Conservation (phyloP, 2,113 vertebrate genomes). For the Ammospiza caudacuta region DNA sequence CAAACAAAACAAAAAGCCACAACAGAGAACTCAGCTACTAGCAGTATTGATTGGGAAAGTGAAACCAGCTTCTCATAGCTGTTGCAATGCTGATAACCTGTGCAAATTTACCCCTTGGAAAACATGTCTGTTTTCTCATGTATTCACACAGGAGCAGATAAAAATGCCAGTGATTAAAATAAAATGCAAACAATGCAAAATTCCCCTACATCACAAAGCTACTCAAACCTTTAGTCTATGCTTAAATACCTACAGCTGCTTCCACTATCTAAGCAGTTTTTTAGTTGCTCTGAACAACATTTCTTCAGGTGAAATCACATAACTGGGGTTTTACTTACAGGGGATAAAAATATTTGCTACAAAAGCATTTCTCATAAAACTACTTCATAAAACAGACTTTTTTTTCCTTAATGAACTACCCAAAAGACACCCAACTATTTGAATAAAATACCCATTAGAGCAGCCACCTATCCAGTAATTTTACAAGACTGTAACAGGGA, state of each 20-base stretch:
- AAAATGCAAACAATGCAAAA: not conserved
- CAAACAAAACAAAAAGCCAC: not conserved
- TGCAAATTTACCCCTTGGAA: not conserved
- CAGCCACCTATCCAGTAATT: not conserved
- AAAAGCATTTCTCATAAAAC: not conserved
- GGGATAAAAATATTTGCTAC: not conserved
- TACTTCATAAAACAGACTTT: not conserved
- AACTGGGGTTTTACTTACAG: not conserved
- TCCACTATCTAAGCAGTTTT: not conserved
- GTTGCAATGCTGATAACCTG: not conserved
- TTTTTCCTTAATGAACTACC: not conserved
- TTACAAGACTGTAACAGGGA: rapidly evolving
- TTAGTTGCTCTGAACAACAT: not conserved
- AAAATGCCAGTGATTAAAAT: not conserved
- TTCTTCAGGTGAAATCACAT: not conserved
- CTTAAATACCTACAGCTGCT: not conserved
- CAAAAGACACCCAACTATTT: not conserved
- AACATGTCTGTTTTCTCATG: not conserved
- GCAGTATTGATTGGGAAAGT: not conserved
- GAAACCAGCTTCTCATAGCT: not conserved
- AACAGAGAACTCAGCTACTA: not conserved
- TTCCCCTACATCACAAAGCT: not conserved
- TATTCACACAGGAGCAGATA: not conserved
- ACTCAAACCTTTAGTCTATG: not conserved
- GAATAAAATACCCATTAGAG: not conserved